Evolutionary conservation across 2,797 vertebrate genomes (phyloP), one percentile per base, ranked within the genome.

Genomic region (Gymnopithys bicolor): DNA sequence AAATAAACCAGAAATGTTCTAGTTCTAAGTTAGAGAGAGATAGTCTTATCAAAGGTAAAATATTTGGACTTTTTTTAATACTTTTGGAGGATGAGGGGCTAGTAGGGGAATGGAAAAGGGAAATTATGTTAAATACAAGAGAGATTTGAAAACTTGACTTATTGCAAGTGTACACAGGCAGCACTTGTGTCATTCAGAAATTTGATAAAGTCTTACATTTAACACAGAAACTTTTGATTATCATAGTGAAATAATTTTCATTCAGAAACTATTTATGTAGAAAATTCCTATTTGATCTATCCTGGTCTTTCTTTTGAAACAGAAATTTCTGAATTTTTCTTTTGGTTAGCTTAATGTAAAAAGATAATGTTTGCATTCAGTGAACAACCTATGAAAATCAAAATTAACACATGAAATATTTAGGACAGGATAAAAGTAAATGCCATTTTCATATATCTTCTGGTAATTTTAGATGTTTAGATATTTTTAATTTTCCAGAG

Each of bases 21-120:
- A 35, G 8, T 74, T 81, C 10, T 4, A 52, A 45, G 7, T 39
- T 46, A 76, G 12, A 58, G 25, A 48, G 0, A 63, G 10, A 53
- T 53, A 63, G 7, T 45, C 13, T 52, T 78, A 8, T 66, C 27
- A 88, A 48, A 75, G 1, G 7, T 27, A 43, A 89, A 82, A 58
- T 60, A 73, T 35, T 69, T 9, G 56, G 17, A 43, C 5, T n/a
- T 3, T 22, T 5, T 3, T 51, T 56, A 60, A n/a, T 48, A 67
- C 2, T 1, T 68, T 55, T 55, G 13, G 17, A 22, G 21, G 4
- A 0, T 18, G 18, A 13, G 7, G 2, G 35, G 3, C 24, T 56
- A 16, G 19, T 37, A 28, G 37, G 1, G 18, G 10, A 37, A 62
- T 4, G 5, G 9, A 6, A 60, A 91, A 43, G 0, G 8, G 30